phyloP scores from a whole-genome alignment of 2,888 invertebrate genomes.

The Archips crataeganus region DNA sequence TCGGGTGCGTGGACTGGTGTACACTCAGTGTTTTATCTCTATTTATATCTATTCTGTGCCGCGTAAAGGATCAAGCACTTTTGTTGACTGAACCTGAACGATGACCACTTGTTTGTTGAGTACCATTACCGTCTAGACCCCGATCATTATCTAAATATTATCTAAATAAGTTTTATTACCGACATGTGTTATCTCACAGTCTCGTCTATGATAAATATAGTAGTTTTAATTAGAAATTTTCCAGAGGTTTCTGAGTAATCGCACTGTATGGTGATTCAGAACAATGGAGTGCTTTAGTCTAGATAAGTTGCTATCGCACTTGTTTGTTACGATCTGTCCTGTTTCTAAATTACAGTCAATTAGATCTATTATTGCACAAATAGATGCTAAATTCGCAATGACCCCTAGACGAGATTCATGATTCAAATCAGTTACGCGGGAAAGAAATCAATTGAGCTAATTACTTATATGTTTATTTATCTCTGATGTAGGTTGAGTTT shows the following conservation, averaged over 20 bases:
- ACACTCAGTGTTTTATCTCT: background rate
- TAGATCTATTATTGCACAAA: background rate
- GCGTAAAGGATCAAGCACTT: background rate
- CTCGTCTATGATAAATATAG: background rate
- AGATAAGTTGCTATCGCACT: background rate
- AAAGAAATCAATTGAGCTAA: background rate
- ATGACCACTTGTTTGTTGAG: slow-evolving; percentile 7
- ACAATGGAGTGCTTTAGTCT: slow-evolving; percentile 5
- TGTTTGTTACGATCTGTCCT: background rate
- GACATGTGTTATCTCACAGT: slow-evolving; percentile 7
- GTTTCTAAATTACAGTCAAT: background rate
- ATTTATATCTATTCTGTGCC: background rate
- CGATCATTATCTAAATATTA: background rate
- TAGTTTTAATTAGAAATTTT: slow-evolving; percentile 8
- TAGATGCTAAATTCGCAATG: background rate
- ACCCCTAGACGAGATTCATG: background rate
- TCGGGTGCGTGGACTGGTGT: background rate
- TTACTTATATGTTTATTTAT: background rate
- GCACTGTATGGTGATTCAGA: background rate
- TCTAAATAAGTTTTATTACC: slow-evolving; percentile 1
- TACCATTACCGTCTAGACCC: slow-evolving; percentile 2
- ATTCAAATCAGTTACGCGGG: background rate
- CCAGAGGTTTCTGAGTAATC: slow-evolving; percentile 1
- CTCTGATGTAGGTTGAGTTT: background rate
- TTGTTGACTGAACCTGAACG: background rate